Evolutionary conservation across 2,797 vertebrate species (phyloP).

Genomic region (Gymnothorax reevesii): DNA sequence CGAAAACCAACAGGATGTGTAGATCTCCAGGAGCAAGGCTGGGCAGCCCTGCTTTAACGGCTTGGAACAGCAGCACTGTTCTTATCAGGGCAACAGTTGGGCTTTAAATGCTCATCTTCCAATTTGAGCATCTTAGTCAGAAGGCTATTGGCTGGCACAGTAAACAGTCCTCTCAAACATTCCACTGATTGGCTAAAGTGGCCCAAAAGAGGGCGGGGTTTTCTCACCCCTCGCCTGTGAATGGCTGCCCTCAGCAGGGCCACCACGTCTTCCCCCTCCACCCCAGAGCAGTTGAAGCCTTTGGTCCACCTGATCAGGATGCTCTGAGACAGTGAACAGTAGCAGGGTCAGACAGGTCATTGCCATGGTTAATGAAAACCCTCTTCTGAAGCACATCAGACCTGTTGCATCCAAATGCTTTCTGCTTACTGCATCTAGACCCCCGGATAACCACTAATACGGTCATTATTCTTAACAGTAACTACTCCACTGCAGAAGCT

Average conservation of each 20-base stretch:
- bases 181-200: background rate
- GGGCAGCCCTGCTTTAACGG: no score
- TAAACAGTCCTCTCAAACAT: background rate
- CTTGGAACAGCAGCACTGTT: no score
- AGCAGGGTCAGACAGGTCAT: background rate
- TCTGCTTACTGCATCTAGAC: background rate
- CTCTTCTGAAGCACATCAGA: background rate
- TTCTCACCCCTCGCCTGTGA: slow-evolving; percentile 70
- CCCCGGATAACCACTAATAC: no score
- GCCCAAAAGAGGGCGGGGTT: background rate
- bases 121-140: no score
- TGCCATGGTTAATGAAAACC: background rate
- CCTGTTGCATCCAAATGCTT: background rate
- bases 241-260: slow-evolving; percentile 75
- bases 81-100: no score
- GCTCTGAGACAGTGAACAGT: slow-evolving; percentile 63
- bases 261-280: slow-evolving; percentile 80
- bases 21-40: no score
- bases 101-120: no score
- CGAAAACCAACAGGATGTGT: no score
- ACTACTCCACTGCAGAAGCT: background rate
- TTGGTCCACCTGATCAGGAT: slow-evolving; percentile 84
- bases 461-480: background rate
- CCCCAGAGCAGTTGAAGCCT: slow-evolving; percentile 75
- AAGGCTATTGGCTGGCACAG: background rate